These are phyloP conservation scores for Hoplostethus atlanticus DNA, from an alignment of 2,797 vertebrate species.

Conservation along the genomic window DNA sequence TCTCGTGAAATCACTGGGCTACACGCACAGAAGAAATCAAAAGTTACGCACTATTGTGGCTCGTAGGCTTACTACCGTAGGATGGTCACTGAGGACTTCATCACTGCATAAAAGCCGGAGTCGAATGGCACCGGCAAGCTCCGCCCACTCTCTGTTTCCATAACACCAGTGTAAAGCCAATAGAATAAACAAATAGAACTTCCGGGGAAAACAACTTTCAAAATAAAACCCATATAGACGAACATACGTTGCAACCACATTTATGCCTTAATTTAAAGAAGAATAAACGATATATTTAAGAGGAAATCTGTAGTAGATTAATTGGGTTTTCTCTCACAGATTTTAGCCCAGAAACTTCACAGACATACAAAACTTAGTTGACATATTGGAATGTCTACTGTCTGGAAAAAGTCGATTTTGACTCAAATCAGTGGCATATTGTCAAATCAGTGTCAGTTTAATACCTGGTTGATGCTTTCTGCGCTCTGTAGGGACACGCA, in stretches of 20 bases:
- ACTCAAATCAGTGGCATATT: no score
- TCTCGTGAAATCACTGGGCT: not conserved
- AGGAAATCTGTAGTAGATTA: no score
- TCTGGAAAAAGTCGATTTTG: no score
- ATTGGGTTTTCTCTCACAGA: no score
- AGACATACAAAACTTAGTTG: no score
- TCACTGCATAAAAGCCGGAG: constrained; percentile 55
- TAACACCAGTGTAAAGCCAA: constrained; percentile 42
- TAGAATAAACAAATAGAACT: fast-evolving
- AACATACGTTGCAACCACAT: no score
- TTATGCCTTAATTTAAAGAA: not conserved
- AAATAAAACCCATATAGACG: constrained; percentile 53
- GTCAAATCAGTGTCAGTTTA: no score
- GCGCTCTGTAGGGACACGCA: no score
- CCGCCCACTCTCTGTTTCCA: constrained; percentile 68
- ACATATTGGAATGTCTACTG: no score
- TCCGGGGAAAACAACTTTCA: constrained; percentile 42
- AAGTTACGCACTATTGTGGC: constrained; percentile 58
- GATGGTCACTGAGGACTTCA: constrained; percentile 56
- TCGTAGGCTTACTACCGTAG: constrained; percentile 16
- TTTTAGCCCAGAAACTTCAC: no score
- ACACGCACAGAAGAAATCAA: not conserved
- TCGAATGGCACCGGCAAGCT: constrained; percentile 60
- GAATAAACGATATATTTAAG: no score
- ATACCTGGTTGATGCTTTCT: no score